Conservation (phyloP, 2,797 vertebrate genomes). For the Brotula barbata region DNA sequence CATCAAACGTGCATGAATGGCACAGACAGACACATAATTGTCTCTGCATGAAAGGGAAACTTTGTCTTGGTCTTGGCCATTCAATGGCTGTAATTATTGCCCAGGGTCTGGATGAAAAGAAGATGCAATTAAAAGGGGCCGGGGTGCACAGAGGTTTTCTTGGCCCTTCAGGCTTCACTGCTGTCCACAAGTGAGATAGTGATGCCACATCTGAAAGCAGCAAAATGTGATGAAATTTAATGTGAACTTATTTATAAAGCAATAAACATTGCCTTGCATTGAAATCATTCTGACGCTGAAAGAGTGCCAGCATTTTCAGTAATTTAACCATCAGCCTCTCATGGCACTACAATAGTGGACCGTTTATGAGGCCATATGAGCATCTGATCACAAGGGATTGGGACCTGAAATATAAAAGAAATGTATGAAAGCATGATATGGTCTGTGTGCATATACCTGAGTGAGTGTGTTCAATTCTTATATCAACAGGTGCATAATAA, state of each 20-base stretch:
- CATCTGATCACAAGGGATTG: neutral
- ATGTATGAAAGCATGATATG: neutral
- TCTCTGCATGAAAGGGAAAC: conserved; percentile 1
- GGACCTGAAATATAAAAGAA: conserved; percentile 15
- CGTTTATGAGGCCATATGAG: conserved; percentile 3
- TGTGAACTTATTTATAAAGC: too few species aligned
- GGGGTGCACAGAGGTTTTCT: neutral
- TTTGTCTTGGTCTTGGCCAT: neutral
- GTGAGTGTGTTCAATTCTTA: neutral
- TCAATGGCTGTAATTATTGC: conserved; percentile 22
- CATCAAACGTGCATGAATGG: neutral
- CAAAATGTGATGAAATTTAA: neutral
- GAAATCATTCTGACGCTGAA: neutral
- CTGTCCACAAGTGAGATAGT: conserved; percentile 16
- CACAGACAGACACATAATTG: conserved; percentile 1
- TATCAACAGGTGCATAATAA: neutral
- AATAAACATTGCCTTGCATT: too few species aligned
- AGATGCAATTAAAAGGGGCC: neutral
- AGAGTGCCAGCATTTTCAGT: conserved; percentile 7
- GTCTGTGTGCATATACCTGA: neutral
- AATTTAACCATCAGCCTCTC: conserved; percentile 1
- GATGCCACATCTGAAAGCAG: neutral
- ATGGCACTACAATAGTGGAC: conserved; percentile 7
- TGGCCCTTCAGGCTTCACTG: neutral
- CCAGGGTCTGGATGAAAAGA: too few species aligned